Conservation (phyloP, 1,140 invertebrate genomes). For the Drosophila busckii region DNA sequence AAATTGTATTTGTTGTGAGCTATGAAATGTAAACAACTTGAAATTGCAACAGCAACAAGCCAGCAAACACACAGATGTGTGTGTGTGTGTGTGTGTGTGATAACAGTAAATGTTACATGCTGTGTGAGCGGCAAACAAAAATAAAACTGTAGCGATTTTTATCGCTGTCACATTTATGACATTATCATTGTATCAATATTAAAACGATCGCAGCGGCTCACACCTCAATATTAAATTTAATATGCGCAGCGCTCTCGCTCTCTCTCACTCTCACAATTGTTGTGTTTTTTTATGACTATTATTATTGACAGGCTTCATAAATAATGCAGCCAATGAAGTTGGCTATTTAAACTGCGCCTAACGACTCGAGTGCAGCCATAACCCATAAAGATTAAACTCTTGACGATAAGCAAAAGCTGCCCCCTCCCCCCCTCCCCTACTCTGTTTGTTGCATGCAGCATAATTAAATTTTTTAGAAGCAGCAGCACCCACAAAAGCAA, state of each 20-base stretch:
- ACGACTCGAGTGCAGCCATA: constrained; percentile 68
- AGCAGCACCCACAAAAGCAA: constrained; percentile 20
- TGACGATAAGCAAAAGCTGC: constrained; percentile 50
- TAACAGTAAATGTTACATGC: constrained; percentile 6
- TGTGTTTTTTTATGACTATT: constrained; percentile 64
- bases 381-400: constrained; percentile 69
- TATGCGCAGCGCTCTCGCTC: too few species aligned
- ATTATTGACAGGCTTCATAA: constrained; percentile 62
- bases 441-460: constrained; percentile 44
- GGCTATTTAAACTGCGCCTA: constrained; percentile 58
- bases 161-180: constrained; percentile 78
- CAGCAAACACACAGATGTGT: background rate
- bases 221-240: constrained; percentile 25
- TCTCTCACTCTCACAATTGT: too few species aligned
- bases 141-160: constrained; percentile 62
- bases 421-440: too few species aligned
- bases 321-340: constrained; percentile 30
- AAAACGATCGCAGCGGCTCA: constrained; percentile 50
- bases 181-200: constrained; percentile 65
- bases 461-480: constrained; percentile 51
- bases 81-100: too few species aligned
- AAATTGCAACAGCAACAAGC: constrained; percentile 28
- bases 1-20: too few species aligned
- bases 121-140: background rate
- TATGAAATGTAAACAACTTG: constrained; percentile 54